Conservation (phyloP, 2,797 vertebrate genomes). For the Pteropus rufus region DNA sequence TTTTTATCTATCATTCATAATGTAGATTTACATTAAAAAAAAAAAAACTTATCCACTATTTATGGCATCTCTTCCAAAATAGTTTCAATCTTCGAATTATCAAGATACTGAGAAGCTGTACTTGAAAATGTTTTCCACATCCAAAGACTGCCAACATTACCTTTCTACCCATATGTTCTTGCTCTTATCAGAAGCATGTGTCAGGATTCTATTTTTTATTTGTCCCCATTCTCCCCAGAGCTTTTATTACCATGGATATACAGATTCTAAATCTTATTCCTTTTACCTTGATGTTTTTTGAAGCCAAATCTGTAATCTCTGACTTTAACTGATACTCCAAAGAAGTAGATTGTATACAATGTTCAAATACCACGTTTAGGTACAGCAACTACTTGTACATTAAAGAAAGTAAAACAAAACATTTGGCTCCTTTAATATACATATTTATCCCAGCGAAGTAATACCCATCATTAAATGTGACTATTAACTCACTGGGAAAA, state of each 20-base stretch:
- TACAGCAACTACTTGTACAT: background rate
- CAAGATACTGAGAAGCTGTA: background rate
- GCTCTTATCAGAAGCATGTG: background rate
- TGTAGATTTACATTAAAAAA: background rate
- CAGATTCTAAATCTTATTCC: background rate
- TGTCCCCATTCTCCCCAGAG: background rate
- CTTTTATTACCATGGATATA: background rate
- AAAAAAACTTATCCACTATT: background rate
- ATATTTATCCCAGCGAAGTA: background rate
- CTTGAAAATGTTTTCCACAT: background rate
- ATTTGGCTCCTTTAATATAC: background rate
- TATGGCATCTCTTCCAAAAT: background rate
- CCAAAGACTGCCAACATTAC: background rate
- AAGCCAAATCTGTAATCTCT: background rate
- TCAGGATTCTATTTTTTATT: slow-evolving; percentile 34
- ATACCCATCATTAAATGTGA: background rate
- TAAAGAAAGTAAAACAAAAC: slow-evolving; percentile 15
- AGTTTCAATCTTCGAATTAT: background rate
- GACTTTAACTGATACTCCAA: background rate
- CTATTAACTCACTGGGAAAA: background rate
- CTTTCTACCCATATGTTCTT: slow-evolving; percentile 7
- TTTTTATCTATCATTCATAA: background rate
- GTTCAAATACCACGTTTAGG: background rate
- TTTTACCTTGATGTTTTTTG: background rate
- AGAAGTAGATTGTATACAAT: background rate